These are phyloP conservation scores for Platyscapa corneri DNA, from an alignment of 1,140 invertebrate species.

Conservation along the genomic window DNA sequence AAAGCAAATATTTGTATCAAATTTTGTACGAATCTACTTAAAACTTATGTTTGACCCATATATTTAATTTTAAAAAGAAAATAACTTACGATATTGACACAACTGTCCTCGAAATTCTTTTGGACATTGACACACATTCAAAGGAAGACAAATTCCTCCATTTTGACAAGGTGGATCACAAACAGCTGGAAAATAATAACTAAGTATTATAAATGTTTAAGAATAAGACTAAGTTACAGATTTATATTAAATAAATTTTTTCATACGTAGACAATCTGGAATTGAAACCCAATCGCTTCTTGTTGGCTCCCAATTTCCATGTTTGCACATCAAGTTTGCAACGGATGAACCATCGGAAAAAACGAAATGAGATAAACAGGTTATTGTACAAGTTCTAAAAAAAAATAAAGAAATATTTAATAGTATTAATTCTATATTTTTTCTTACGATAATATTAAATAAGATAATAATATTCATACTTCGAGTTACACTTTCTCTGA, in stretches of 20 bases:
- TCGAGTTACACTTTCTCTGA: constrained; percentile 77
- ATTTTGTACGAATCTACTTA: too few relatives aligned
- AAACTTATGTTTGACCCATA: too few relatives aligned
- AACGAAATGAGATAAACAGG: constrained; percentile 78
- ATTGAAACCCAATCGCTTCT: constrained; percentile 77
- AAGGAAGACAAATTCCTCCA: constrained; percentile 83
- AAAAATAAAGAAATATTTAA: not conserved
- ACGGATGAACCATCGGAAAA: constrained; percentile 80
- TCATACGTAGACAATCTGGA: constrained; percentile 80
- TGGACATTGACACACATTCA: constrained; percentile 85
- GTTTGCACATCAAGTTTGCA: constrained; percentile 78
- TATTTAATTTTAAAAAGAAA: too few relatives aligned
- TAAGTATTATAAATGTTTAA: not conserved
- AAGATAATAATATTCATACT: constrained; percentile 68
- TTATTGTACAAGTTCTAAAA: constrained; percentile 74
- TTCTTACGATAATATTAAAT: not conserved
- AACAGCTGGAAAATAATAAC: constrained; percentile 73
- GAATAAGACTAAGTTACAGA: not conserved
- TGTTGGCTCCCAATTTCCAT: constrained; percentile 79
- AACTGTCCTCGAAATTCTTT: constrained; percentile 81
- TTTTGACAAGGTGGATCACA: constrained; percentile 85
- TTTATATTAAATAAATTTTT: not conserved
- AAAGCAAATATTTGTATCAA: too few relatives aligned
- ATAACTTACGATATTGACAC: constrained; percentile 84
- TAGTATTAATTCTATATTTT: not conserved